phyloP scores from a whole-genome alignment of 2,113 vertebrate species.

The Martes martes region DNA sequence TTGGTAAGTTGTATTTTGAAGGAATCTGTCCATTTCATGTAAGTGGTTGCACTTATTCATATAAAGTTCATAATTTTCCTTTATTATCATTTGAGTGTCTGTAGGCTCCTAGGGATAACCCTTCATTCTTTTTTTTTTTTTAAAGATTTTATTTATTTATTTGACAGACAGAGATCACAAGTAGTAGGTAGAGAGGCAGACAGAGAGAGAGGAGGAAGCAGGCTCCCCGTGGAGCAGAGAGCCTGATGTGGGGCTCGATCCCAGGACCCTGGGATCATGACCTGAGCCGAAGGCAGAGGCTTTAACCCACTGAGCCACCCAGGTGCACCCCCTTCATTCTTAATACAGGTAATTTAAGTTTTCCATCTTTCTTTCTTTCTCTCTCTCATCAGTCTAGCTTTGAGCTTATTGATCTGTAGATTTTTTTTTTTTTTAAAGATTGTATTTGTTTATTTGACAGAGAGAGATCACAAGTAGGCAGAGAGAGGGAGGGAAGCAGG shows the following conservation, averaged over 20 bases:
- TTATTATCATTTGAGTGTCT: not conserved
- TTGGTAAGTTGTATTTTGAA: not conserved
- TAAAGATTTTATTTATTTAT: no score
- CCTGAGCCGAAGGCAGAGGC: no score
- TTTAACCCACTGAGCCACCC: no score
- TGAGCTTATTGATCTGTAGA: not conserved
- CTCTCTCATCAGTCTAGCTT: not conserved
- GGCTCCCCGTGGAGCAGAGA: no score
- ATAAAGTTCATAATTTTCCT: not conserved
- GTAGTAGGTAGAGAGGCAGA: no score
- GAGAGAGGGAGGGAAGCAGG: no score
- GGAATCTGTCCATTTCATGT: not conserved
- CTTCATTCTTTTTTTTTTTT: not conserved
- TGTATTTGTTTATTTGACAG: no score
- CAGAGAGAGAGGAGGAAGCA: no score
- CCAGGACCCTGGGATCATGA: no score
- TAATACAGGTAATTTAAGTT: not conserved
- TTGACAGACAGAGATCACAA: no score
- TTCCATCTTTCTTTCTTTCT: not conserved
- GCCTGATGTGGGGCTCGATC: no score
- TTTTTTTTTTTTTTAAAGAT: not conserved
- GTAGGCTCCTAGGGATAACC: not conserved
- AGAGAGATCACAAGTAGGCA: no score
- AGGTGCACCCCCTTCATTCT: not conserved
- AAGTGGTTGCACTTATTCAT: not conserved